Conservation (phyloP, 2,888 invertebrate species). For the Meloe dianella region DNA sequence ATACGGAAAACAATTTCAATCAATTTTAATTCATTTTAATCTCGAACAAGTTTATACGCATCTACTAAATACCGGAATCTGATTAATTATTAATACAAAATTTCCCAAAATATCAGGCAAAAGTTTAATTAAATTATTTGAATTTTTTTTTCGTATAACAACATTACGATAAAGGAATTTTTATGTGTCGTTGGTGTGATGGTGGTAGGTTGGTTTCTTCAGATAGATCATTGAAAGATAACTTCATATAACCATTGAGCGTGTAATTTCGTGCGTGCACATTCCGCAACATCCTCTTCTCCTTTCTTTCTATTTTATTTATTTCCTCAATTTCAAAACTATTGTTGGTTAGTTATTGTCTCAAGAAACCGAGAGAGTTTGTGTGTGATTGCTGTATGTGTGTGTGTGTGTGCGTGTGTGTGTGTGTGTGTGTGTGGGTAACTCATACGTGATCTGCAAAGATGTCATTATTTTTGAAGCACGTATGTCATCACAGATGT, state of each 20-base stretch:
- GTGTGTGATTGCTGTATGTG: too few relatives aligned
- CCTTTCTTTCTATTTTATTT: constrained; percentile 18
- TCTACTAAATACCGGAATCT: not conserved
- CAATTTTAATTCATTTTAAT: not conserved
- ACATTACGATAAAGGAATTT: too few relatives aligned
- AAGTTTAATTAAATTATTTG: not conserved
- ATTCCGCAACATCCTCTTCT: constrained; percentile 47
- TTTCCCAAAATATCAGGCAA: not conserved
- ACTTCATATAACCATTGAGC: constrained; percentile 47
- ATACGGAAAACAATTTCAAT: not conserved
- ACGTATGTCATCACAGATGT: constrained; percentile 23
- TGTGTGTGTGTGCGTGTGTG: too few relatives aligned
- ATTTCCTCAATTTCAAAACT: constrained; percentile 4
- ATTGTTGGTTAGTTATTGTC: constrained; percentile 3
- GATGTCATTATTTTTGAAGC: constrained; percentile 28
- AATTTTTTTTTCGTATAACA: not conserved
- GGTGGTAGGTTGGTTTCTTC: not conserved
- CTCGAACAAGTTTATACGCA: not conserved
- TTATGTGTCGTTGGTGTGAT: not conserved
- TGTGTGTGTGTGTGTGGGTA: constrained; percentile 35
- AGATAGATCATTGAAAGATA: constrained; percentile 37
- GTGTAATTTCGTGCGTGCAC: constrained; percentile 55
- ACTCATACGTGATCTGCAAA: constrained; percentile 53
- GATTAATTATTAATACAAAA: not conserved
- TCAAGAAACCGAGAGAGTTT: too few relatives aligned